Evolutionary conservation across 2,113 vertebrate species (phyloP), one percentile per base, ranked within the genome.

Genomic region (Opisthocomus hoazin): DNA sequence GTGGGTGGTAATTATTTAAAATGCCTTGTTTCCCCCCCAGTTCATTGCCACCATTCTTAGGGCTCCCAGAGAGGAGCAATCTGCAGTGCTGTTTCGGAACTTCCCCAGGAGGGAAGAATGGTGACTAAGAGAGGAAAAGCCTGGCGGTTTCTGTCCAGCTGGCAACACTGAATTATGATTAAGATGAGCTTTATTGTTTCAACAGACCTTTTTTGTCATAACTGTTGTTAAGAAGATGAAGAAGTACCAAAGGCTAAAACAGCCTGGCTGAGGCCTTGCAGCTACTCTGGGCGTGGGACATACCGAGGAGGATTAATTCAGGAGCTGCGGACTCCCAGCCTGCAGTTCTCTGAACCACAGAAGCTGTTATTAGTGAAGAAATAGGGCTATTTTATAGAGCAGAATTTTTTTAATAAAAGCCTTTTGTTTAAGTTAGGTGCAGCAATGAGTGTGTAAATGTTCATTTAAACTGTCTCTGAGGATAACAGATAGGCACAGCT

Each of bases 71-170:
- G 84, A 74, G 74, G 54, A 94, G 92, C 39, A 29, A 1, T 77
- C 78, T 86, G 58, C 20, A 2, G 41, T 15, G 4, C 64, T 87
- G 60, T 61, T 82, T 87, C 56, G 81, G 80, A 92, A 68, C 80
- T 92, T 92, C 80, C 76, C 79, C 1, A 4, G 45, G 73, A n/a
- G 89, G 90, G n/a, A 84, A 57, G 70, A 90, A 14, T 19, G 37
- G 88, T 96, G 94, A 93, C 85, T 88, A 71, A 87, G 91, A 80
- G 71, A 80, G 93, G 85, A 89, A 80, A 53, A 85, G 83, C 75
- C 71, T 56, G 68, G 58, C 76, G 76, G 43, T 74, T 84, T 70
- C 70, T 84, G 60, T 92, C 53, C 65, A 76, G 48, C 88, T 65
- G 90, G 70, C 73, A 81, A 30, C 15, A 13, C n/a, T 81, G 75